These are phyloP conservation scores for Glaucidium brasilianum DNA, from an alignment of 2,113 vertebrate species.

Conservation along the genomic window DNA sequence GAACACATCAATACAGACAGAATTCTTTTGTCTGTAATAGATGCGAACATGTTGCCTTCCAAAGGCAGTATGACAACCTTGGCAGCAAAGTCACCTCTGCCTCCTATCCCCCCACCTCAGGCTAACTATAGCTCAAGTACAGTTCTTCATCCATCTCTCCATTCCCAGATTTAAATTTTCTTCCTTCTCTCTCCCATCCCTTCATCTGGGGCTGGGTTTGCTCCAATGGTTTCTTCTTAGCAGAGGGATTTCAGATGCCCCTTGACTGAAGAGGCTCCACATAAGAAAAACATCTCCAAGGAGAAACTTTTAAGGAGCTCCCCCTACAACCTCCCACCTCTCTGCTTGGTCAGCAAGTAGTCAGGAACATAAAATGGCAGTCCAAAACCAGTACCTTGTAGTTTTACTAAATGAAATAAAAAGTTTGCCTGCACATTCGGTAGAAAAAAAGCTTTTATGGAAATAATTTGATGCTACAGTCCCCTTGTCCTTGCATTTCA, in stretches of 20 bases:
- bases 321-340: no score
- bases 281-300: not conserved
- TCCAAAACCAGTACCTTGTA: not conserved
- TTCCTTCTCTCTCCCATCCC: not conserved
- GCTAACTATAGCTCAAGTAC: not conserved
- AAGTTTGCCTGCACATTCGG: rapidly evolving
- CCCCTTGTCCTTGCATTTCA: not conserved
- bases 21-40: not conserved
- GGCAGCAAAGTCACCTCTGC: not conserved
- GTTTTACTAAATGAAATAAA: not conserved
- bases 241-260: not conserved
- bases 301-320: not conserved
- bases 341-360: not conserved
- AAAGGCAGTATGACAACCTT: not conserved
- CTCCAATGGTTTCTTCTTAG: not conserved
- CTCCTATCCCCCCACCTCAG: rapidly evolving
- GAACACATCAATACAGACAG: not conserved
- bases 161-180: not conserved
- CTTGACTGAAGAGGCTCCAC: not conserved
- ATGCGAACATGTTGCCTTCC: not conserved
- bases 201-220: not conserved
- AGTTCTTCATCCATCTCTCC: rapidly evolving
- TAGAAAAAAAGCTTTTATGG: not conserved
- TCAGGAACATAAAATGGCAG: not conserved
- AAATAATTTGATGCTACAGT: not conserved